Base-by-base conservation (phyloP, 2,888 invertebrate genomes). In the Helobdella robusta region DNA sequence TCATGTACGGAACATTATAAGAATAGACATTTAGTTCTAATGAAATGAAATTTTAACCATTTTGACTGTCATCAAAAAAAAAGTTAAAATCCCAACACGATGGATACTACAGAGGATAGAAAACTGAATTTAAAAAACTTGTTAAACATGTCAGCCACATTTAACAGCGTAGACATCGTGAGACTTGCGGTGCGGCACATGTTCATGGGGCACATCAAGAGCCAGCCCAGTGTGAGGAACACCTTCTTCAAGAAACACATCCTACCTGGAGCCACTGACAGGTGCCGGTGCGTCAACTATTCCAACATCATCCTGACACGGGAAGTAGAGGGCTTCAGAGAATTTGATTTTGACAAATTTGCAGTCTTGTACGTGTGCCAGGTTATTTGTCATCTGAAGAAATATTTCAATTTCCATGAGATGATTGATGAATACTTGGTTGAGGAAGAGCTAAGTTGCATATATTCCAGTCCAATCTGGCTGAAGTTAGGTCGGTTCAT, bases 171-270 rank as follows among this genome's bases (percentile, higher is more conserved):
- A 30, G 77, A 77, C 67, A 62, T 73, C 18, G 75, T 75, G 4
- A 70, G 74, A 28, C 66, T 72, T 28, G 75, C 75, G 11, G 71
- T 76, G 34, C 70, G 77, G 30, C 73, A 73, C 30, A 67, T 77
- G 4, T 69, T 77, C 5, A 40, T 76, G 28, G 73, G 75, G 58
- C 72, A 73, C 58, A 68, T 75, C 66, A 73, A 75, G 69, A 69
- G 68, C 44, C 73, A 76, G 66, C 68, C 71, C 2, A 68, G 70
- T 36, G 75, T 77, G n/a, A 73, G 70, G 54, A 72, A 70, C 1
- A 71, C 36, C 65, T 77, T 77, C 70, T 77, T 77, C 66, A n/a
- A n/a, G n/a, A n/a, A n/a, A n/a, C n/a, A n/a, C n/a, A n/a, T n/a
- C n/a, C n/a, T n/a, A n/a, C n/a, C n/a, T n/a, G n/a, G n/a, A n/a